Conservation (phyloP, 2,113 vertebrate species). For the Cavia porcellus region DNA sequence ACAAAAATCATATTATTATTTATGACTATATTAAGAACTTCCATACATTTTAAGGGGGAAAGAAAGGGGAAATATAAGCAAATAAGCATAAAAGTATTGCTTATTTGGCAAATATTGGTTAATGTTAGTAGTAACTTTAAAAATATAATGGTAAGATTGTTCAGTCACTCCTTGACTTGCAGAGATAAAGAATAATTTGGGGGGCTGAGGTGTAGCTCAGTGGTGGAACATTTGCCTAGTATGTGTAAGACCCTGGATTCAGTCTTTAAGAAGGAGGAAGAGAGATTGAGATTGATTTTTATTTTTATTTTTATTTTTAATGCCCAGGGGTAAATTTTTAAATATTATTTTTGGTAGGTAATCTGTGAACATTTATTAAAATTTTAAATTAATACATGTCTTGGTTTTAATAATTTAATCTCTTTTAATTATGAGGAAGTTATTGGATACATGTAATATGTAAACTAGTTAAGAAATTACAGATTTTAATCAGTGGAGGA, state of each 20-base stretch:
- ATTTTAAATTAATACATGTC: neutral
- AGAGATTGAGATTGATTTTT: neutral
- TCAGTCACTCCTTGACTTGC: neutral
- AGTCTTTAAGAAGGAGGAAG: neutral
- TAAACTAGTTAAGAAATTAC: constrained; percentile 40
- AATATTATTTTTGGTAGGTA: constrained; percentile 4
- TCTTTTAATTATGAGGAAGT: constrained; percentile 31
- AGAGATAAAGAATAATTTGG: constrained; percentile 5
- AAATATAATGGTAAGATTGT: neutral
- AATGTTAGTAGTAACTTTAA: neutral
- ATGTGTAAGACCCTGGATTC: neutral
- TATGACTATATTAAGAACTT: neutral
- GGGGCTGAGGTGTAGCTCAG: neutral
- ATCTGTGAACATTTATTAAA: neutral
- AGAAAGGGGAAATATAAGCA: neutral
- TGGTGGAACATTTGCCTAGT: neutral
- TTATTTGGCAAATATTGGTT: neutral
- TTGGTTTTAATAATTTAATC: constrained; percentile 47
- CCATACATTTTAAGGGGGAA: neutral
- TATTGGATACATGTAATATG: neutral
- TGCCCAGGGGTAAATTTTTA: neutral
- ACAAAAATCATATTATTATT: neutral
- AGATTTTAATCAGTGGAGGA: neutral
- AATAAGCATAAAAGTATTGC: neutral
- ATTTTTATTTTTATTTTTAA: neutral